Base-by-base conservation (phyloP, 2,888 invertebrate species). In the Cosmopolites sordidus region DNA sequence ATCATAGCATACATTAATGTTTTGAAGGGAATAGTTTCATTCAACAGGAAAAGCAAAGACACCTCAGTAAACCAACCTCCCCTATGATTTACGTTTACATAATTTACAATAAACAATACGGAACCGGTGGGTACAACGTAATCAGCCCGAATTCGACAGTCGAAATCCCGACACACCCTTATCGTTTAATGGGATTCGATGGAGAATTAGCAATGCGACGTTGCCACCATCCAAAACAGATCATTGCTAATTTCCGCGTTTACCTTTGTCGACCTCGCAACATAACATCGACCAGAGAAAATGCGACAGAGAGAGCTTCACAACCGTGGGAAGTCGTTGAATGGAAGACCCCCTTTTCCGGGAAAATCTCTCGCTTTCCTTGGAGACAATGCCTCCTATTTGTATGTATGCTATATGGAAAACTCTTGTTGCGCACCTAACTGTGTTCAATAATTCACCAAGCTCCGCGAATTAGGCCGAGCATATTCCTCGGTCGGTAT, bases 401-500 rank as follows among this genome's bases (percentile, higher is more conserved):
- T 33, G n/a, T 33, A 33, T 33, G 33, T 33, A n/a, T 33, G 11
- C 33, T 33, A 33, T 33, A 33, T 33, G 33, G 33, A 33, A 33
- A 33, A 33, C 33, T 33, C 33, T 33, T 33, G 33, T 33, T 33
- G 33, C 33, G 33, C 33, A 33, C 33, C n/a, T 33, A 33, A 11
- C 33, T 33, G n/a, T 33, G 33, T 12, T 33, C 33, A 33, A 33
- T 33, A 33, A 33, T 33, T 33, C 33, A 33, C 33, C n/a, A 12
- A 11, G n/a, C n/a, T 3, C n/a, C 33, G 33, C 33, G 33, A 33
- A 33, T 33, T 33, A 33, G 33, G 12, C n/a, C 11, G 33, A 33
- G 11, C 33, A 33, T 33, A 33, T 33, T 33, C 33, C n/a, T 33
- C 33, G 33, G 11, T 33, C 12, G 33, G 33, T 12, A 3, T 33